Percentiles rank a stretch among this genome's conserved stretches.
phyloP scores from a whole-genome alignment of 2,888 invertebrate species.

The Tubulanus polymorphus region DNA sequence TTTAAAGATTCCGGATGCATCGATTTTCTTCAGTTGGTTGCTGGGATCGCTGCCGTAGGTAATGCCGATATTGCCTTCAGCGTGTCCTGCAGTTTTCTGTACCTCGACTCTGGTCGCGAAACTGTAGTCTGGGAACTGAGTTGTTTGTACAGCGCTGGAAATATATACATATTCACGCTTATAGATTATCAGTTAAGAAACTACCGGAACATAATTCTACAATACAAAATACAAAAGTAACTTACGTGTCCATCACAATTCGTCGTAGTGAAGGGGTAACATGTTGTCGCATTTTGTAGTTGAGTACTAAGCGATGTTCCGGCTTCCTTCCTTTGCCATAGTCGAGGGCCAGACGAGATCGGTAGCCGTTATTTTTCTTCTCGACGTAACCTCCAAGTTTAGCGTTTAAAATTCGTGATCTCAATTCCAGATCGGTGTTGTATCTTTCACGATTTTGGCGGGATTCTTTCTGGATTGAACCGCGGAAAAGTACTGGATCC shows the following conservation, averaged over 20 bases:
- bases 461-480: background rate
- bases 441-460: background rate
- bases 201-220: background rate
- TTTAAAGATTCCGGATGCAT: slow-evolving; percentile 14
- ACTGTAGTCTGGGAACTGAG: slow-evolving; percentile 18
- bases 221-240: background rate
- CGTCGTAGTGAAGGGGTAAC: background rate
- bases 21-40: slow-evolving; percentile 22
- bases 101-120: slow-evolving; percentile 19
- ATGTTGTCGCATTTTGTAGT: background rate
- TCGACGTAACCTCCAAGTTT: background rate
- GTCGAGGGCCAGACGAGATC: background rate
- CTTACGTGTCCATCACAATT: background rate
- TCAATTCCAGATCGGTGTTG: background rate
- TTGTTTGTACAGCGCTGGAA: background rate
- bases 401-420: background rate
- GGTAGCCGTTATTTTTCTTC: background rate
- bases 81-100: slow-evolving; percentile 18
- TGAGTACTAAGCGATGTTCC: background rate
- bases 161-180: slow-evolving; percentile 13
- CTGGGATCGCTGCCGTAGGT: slow-evolving; percentile 28
- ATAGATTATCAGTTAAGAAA: slow-evolving; percentile 16
- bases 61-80: slow-evolving; percentile 15
- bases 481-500: background rate
- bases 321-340: background rate